Evolutionary conservation across 2,888 invertebrate genomes (phyloP), one percentile per base, ranked within the genome.

Genomic region (Nudaria mundana): DNA sequence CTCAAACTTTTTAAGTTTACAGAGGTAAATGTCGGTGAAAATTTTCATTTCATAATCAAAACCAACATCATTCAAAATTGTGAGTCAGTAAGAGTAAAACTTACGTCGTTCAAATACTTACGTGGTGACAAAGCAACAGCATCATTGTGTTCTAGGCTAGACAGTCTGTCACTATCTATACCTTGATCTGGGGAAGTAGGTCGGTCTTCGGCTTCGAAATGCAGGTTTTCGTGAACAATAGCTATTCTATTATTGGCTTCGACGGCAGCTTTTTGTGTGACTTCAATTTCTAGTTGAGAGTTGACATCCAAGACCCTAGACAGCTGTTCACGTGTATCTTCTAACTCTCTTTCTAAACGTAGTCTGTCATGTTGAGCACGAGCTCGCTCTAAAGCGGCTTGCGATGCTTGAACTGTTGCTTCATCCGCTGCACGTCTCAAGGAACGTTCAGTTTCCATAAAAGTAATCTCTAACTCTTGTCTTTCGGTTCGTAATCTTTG

Each of bases 161-260:
- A 91, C 36, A 92, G 81, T 45, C 93, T 81, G 71, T 96, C 96
- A 63, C 96, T 96, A 71, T 96, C 96, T 49, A 97, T 96, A n/a
- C 96, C 96, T 63, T 96, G 91, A 80, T 97, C 97, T 0, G 97
- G 96, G 0, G 96, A 96, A 1, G 93, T 85, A 2, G 89, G 82
- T 15, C 89, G 69, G 8, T 86, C 88, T 47, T 86, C 86, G n/a
- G n/a, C n/a, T 52, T 85, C 85, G 1, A 73, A 80, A 20, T 60
- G 73, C 14, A 67, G 48, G 12, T 51, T 70, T 41, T 81, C 78
- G 31, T 72, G 70, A 5, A 74, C 43, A 31, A 79, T 57, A 52
- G 78, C 64, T 58, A 80, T 52, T 65, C 81, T 77, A 44, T 76
- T 66, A 33, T 80, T 67, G 4, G 56, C 68, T 11, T 77, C 76